phyloP scores from a whole-genome alignment of 30 jellyfish, hydroid and myxozoan species.

The Rhopilema esculentum region DNA sequence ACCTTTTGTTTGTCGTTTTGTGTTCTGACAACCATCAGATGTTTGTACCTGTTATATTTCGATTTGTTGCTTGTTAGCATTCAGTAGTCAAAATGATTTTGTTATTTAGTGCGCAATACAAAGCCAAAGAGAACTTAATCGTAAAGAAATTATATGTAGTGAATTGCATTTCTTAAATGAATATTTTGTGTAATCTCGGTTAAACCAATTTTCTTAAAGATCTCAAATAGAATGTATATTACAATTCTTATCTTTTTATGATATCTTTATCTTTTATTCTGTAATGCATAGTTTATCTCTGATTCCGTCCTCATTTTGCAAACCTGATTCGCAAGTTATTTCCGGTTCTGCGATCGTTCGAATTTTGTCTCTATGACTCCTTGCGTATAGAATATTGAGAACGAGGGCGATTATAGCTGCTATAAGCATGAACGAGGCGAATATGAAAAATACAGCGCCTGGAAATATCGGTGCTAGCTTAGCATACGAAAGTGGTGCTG shows the following conservation, averaged over 20 bases:
- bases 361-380: background rate
- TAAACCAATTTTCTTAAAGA: background rate
- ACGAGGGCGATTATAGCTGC: constrained; percentile 1
- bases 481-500: constrained; percentile 31
- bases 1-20: too few relatives aligned
- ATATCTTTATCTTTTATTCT: background rate
- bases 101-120: too few relatives aligned
- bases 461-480: constrained; percentile 2
- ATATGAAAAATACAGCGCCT: constrained; percentile 18
- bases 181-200: background rate
- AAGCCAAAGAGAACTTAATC: too few relatives aligned
- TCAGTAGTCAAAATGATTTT: too few relatives aligned
- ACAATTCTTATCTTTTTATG: background rate
- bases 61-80: too few relatives aligned
- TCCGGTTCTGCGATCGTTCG: background rate
- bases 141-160: too few relatives aligned
- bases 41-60: too few relatives aligned
- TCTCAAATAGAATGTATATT: background rate
- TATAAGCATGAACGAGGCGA: constrained; percentile 23
- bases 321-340: background rate
- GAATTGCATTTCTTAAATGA: background rate
- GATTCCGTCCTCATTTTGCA: background rate
- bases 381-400: background rate
- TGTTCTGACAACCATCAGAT: too few relatives aligned
- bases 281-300: background rate